These are phyloP conservation scores for Coremacera marginata DNA, from an alignment of 2,888 invertebrate species.

Conservation along the genomic window DNA sequence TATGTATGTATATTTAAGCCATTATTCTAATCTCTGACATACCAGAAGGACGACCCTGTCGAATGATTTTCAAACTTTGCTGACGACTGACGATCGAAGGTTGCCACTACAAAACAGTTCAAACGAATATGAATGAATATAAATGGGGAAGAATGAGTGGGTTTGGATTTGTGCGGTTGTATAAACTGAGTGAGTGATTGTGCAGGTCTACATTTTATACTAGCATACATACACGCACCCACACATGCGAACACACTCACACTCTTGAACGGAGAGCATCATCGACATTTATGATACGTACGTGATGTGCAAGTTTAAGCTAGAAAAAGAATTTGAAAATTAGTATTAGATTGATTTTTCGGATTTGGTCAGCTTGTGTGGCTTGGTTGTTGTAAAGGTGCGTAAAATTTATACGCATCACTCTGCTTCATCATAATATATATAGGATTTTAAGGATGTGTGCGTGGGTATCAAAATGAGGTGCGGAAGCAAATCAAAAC, in stretches of 20 bases:
- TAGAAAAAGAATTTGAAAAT: constrained; percentile 15
- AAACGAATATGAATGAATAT: background rate
- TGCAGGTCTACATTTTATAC: background rate
- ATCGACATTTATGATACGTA: constrained; percentile 19
- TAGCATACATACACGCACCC: background rate
- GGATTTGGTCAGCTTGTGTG: constrained; percentile 17
- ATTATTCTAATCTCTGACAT: background rate
- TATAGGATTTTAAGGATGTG: background rate
- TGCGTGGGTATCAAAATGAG: constrained; percentile 2
- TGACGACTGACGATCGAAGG: background rate
- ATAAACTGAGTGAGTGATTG: background rate
- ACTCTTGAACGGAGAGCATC: background rate
- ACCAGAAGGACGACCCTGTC: background rate
- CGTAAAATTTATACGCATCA: too few species aligned
- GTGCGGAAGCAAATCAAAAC: constrained; percentile 21
- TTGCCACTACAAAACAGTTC: background rate
- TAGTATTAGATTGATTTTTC: constrained; percentile 38
- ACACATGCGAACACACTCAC: background rate
- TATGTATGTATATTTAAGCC: background rate
- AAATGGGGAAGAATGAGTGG: background rate
- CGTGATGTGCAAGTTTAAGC: constrained; percentile 35
- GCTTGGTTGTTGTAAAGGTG: background rate
- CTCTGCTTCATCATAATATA: background rate
- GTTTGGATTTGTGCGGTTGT: background rate
- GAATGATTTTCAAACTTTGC: constrained; percentile 26